Evolutionary conservation across 2,113 vertebrate species (phyloP).

Genomic region (Stictonetta naevosa): DNA sequence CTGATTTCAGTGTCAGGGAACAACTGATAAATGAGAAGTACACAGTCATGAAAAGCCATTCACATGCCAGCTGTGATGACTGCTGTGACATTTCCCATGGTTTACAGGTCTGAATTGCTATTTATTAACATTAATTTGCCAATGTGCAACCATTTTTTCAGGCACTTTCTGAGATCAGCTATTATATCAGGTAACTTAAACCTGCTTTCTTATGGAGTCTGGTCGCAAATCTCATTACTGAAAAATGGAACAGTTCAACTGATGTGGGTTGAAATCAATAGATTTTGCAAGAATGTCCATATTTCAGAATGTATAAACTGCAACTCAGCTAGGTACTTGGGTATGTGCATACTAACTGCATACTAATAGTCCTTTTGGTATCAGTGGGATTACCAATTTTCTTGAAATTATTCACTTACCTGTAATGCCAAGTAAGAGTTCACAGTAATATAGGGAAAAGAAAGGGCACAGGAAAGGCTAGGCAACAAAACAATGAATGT

Average conservation of each 20-base stretch:
- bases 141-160: background rate
- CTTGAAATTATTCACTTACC: background rate
- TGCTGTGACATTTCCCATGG: background rate
- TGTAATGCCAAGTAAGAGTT: background rate
- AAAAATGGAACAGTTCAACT: background rate
- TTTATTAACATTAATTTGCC: background rate
- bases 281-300: background rate
- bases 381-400: background rate
- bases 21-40: background rate
- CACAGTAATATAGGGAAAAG: background rate
- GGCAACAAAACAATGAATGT: background rate
- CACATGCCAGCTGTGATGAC: background rate
- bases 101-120: background rate
- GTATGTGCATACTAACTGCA: background rate
- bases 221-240: constrained; percentile 21
- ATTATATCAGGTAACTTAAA: background rate
- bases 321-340: background rate
- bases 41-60: background rate
- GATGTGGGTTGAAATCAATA: background rate
- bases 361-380: background rate
- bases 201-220: background rate
- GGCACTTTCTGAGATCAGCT: background rate
- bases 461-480: background rate
- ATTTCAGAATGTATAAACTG: constrained; percentile 7
- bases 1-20: background rate